phyloP scores from a whole-genome alignment of 2,113 vertebrate genomes.

The Fukomys damarensis region DNA sequence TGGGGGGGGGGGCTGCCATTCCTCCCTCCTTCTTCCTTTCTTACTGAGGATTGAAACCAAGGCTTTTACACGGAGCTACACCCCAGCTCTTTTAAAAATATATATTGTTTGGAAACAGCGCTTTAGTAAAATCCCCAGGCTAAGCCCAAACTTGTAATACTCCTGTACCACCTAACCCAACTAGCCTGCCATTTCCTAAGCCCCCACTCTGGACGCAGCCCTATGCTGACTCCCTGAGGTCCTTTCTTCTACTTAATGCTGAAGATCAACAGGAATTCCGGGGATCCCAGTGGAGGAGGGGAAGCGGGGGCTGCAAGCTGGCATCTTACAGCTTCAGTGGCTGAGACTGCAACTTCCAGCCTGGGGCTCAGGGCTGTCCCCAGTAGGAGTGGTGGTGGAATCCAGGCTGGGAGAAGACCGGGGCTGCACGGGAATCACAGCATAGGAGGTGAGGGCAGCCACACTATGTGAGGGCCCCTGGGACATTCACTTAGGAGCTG shows the following conservation, averaged over 20 bases:
- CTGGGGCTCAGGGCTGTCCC: not conserved
- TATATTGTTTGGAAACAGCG: not conserved
- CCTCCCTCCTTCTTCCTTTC: not conserved
- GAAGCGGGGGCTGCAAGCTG: fast-evolving
- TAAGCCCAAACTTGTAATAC: not conserved
- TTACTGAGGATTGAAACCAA: not conserved
- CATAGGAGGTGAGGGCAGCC: not conserved
- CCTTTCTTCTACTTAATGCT: not conserved
- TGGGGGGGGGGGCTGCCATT: not conserved
- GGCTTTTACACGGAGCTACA: not conserved
- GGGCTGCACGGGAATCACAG: fast-evolving
- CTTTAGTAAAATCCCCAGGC: not conserved
- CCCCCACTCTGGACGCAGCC: fast-evolving
- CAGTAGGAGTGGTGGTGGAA: not conserved
- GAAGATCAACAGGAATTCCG: fast-evolving
- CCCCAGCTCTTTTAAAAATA: not conserved
- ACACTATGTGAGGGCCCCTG: no score
- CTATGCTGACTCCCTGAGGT: not conserved
- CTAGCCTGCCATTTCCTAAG: not conserved
- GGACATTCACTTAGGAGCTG: not conserved
- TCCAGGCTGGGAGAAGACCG: not conserved
- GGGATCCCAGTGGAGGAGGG: not conserved
- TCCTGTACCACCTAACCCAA: not conserved
- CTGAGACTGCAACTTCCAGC: not conserved
- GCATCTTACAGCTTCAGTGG: not conserved